Conservation (phyloP, 2,113 vertebrate species). For the Boleophthalmus pectinirostris region DNA sequence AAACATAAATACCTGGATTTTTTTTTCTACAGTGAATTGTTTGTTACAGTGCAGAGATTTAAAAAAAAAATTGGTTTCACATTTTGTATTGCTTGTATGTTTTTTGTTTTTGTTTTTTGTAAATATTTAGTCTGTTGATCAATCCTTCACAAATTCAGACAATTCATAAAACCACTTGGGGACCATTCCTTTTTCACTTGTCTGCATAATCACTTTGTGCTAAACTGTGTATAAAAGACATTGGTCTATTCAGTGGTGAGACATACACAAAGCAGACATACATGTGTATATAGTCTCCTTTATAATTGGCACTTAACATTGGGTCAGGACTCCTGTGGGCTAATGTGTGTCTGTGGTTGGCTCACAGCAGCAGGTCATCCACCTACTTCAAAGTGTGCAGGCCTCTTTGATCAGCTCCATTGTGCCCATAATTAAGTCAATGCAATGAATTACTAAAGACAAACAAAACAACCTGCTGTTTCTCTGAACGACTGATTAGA, state of each 20-base stretch:
- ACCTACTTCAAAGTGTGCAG: neutral
- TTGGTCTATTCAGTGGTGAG: neutral
- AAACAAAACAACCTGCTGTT: neutral
- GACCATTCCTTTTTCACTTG: no score
- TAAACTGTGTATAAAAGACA: neutral
- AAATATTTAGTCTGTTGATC: no score
- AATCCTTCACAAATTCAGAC: no score
- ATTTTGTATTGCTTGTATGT: no score
- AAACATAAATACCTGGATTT: neutral
- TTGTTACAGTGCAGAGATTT: no score
- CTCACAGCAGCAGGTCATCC: neutral
- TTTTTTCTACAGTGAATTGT: neutral
- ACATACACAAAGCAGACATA: neutral
- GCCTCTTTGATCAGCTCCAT: slow-evolving; percentile 5
- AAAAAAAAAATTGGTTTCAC: no score
- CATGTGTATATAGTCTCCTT: neutral
- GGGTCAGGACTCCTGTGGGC: neutral
- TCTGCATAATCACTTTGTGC: no score
- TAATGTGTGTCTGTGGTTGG: neutral
- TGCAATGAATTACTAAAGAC: neutral
- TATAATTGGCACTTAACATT: slow-evolving; percentile 1
- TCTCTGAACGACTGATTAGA: neutral
- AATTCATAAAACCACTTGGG: no score
- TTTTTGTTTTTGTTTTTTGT: no score
- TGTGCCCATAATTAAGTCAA: slow-evolving; percentile 9